These are phyloP conservation scores for Dolichomitus sp. DNA, from an alignment of 2,888 invertebrate species.

Conservation along the genomic window DNA sequence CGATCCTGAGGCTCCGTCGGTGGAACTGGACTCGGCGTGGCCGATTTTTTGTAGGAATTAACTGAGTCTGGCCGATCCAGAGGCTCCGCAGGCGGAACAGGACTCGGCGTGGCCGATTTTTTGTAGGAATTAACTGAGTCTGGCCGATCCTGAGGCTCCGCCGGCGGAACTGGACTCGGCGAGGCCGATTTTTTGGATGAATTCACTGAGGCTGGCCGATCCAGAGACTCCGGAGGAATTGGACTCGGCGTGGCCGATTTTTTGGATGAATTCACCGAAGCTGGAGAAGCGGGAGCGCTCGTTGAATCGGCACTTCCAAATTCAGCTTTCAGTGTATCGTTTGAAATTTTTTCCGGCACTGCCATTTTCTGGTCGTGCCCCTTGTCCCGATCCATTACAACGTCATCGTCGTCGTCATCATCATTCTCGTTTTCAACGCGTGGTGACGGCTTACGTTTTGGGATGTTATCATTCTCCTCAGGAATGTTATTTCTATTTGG, in stretches of 20 bases:
- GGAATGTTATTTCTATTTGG: not conserved
- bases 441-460: constrained; percentile 44
- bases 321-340: constrained; percentile 14
- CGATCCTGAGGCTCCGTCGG: constrained; percentile 15
- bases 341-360: constrained; percentile 10
- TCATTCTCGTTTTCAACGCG: constrained; percentile 68
- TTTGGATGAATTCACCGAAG: constrained; percentile 16
- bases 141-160: constrained; percentile 20
- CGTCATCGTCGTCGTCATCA: constrained; percentile 77
- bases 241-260: constrained; percentile 54
- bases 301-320: constrained; percentile 30
- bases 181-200: constrained; percentile 44
- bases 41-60: constrained; percentile 41
- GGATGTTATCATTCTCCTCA: constrained; percentile 28
- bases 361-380: constrained; percentile 37
- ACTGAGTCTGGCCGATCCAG: not conserved
- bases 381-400: constrained; percentile 74
- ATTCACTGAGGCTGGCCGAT: constrained; percentile 10
- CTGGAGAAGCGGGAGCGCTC: constrained; percentile 2
- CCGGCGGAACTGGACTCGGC: constrained; percentile 49
- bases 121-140: not conserved
- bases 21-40: constrained; percentile 47
- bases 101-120: not conserved
- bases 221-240: constrained; percentile 7
- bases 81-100: not conserved